Percentiles rank a stretch among this genome's conserved stretches.
Conservation (phyloP, 2,113 vertebrate species). For the Corydoras maculifer region DNA sequence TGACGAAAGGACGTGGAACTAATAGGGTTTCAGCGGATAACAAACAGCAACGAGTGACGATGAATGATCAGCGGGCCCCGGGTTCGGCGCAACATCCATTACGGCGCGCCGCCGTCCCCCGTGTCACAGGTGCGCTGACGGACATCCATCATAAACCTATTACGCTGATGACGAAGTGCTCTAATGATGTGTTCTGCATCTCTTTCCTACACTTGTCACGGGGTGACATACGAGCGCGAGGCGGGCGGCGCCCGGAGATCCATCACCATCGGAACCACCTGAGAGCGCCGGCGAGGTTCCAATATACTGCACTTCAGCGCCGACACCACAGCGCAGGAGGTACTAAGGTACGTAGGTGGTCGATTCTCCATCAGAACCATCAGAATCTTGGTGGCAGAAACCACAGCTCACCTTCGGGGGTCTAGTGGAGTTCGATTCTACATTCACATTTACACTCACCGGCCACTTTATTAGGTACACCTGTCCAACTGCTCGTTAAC, state of each 20-base stretch:
- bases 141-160: constrained; percentile 26
- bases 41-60: not conserved
- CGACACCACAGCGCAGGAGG: no score
- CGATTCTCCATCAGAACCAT: no score
- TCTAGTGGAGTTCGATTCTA: no score
- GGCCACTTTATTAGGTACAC: no score
- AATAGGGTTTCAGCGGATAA: not conserved
- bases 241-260: constrained; percentile 12
- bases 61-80: not conserved
- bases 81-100: not conserved
- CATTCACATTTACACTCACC: no score
- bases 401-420: no score
- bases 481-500: no score
- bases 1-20: not conserved
- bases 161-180: constrained; percentile 23
- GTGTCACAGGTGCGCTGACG: not conserved
- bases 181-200: constrained; percentile 28
- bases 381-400: no score
- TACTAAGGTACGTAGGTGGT: no score
- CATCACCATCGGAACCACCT: constrained; percentile 18
- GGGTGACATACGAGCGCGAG: constrained; percentile 5
- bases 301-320: no score
- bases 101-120: not conserved
- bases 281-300: not conserved
- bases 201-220: constrained; percentile 26